phyloP scores from a whole-genome alignment of 2,888 invertebrate genomes.

The Gisinianus flammeolus region DNA sequence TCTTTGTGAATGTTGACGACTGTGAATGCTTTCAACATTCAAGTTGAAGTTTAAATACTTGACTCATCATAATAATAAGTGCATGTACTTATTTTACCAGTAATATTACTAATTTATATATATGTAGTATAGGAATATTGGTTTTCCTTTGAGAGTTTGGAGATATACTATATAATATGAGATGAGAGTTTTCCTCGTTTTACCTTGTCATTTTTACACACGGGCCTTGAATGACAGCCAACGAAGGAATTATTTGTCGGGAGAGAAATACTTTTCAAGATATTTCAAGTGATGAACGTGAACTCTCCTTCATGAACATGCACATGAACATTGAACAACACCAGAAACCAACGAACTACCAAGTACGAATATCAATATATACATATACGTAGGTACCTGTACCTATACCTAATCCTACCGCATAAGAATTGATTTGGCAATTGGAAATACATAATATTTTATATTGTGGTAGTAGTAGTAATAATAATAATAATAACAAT shows the following conservation, averaged over 20 bases:
- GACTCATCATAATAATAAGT: too few species aligned
- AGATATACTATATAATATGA: too few species aligned
- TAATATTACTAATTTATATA: too few species aligned
- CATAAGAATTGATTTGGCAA: too few species aligned
- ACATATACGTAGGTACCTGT: neutral
- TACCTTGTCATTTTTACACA: conserved; percentile 25
- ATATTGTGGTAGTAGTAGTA: neutral
- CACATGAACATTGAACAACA: neutral
- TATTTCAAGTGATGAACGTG: too few species aligned
- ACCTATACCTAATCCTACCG: too few species aligned
- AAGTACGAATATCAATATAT: neutral
- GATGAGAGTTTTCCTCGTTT: conserved; percentile 19
- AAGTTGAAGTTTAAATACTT: too few species aligned
- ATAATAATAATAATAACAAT: neutral
- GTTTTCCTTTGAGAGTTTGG: too few species aligned
- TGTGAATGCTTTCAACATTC: too few species aligned
- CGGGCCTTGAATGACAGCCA: conserved; percentile 36
- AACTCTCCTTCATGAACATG: conserved; percentile 10
- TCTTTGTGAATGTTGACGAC: too few species aligned
- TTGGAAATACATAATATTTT: neutral
- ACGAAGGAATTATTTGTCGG: conserved; percentile 11
- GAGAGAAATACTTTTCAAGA: neutral
- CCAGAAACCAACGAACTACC: neutral
- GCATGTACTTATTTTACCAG: too few species aligned
- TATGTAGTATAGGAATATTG: too few species aligned